These are phyloP conservation scores for Eubucco bourcierii DNA, from an alignment of 2,113 vertebrate species.

Conservation along the genomic window DNA sequence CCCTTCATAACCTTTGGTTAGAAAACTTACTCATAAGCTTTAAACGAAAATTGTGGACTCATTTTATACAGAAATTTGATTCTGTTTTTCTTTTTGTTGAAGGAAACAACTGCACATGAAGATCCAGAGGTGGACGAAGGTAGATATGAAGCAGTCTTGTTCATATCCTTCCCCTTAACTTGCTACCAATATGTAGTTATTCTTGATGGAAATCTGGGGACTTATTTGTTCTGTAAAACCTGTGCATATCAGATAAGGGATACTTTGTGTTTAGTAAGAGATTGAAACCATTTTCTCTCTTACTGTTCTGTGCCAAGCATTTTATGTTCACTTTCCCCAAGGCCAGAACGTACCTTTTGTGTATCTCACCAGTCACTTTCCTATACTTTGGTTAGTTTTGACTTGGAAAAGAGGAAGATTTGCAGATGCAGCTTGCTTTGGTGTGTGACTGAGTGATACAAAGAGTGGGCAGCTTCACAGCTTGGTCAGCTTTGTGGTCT, in stretches of 20 bases:
- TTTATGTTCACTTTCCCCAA: not conserved
- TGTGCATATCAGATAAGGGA: not conserved
- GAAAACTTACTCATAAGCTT: not conserved
- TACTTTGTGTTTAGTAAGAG: not conserved
- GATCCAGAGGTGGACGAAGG: constrained; percentile 79
- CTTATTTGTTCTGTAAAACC: not conserved
- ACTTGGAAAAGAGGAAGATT: not conserved
- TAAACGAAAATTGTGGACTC: not conserved
- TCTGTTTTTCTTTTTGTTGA: constrained; percentile 50
- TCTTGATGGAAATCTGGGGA: not conserved
- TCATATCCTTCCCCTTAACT: not conserved
- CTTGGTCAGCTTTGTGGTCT: not conserved
- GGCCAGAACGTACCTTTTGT: not conserved
- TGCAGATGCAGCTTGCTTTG: not conserved
- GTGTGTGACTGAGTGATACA: not conserved
- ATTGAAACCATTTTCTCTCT: not conserved
- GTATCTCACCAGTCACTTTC: not conserved
- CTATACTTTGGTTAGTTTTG: not conserved
- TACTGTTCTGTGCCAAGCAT: not conserved
- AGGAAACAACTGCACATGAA: constrained; percentile 80
- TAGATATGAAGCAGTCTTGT: constrained; percentile 57
- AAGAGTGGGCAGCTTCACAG: not conserved
- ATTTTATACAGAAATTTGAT: constrained; percentile 3
- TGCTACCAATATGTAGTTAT: not conserved
- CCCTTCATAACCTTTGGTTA: not conserved